Conservation (phyloP, 2,888 invertebrate genomes). For the Amphiduros pacificus region DNA sequence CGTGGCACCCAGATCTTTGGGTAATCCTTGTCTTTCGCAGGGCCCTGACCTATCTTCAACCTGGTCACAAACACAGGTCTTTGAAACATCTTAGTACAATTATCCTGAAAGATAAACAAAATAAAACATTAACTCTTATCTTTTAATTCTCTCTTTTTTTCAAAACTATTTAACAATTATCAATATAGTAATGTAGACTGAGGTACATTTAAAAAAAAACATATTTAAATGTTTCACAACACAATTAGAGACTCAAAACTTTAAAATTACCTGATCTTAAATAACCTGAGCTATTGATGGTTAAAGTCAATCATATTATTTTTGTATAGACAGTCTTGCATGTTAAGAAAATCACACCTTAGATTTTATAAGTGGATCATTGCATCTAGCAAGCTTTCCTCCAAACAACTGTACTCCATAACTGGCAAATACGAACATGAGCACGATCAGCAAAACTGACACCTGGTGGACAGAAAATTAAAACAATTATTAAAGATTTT, state of each 20-base stretch:
- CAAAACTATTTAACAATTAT: too few relatives aligned
- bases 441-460: slow-evolving; percentile 90
- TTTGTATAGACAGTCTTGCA: too few relatives aligned
- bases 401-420: slow-evolving; percentile 98
- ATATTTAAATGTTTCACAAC: too few relatives aligned
- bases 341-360: slow-evolving; percentile 27
- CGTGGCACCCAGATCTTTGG: slow-evolving; percentile 94
- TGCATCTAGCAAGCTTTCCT: slow-evolving; percentile 92
- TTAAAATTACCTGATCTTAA: too few relatives aligned
- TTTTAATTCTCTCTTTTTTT: too few relatives aligned
- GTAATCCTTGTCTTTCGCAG: slow-evolving; percentile 75
- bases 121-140: too few relatives aligned
- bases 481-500: neutral
- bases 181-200: too few relatives aligned
- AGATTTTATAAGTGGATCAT: slow-evolving; percentile 82
- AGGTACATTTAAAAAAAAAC: too few relatives aligned
- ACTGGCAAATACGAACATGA: slow-evolving; percentile 99
- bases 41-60: slow-evolving; percentile 84
- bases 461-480: slow-evolving; percentile 65
- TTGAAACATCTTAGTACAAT: slow-evolving; percentile 94
- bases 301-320: too few relatives aligned
- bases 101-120: slow-evolving; percentile 67
- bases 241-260: too few relatives aligned
- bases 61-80: slow-evolving; percentile 95
- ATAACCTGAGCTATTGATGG: too few relatives aligned